These are phyloP conservation scores for Aptenodytes patagonicus DNA, from an alignment of 2,113 vertebrate genomes.

Conservation along the genomic window DNA sequence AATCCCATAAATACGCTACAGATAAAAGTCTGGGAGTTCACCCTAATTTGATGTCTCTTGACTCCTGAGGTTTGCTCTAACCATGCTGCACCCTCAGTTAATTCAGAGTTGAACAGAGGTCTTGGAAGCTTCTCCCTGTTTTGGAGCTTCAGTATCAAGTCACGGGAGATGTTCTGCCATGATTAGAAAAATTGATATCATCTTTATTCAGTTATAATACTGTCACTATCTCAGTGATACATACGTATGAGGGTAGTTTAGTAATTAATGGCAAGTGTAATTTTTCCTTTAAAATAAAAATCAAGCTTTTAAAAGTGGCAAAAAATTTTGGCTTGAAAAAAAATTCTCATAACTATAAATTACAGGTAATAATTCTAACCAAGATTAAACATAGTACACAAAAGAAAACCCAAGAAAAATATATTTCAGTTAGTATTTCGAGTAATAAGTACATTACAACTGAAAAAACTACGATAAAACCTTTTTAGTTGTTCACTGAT, in stretches of 20 bases:
- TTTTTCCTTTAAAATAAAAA: background rate
- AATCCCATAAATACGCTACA: background rate
- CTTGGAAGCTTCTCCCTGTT: background rate
- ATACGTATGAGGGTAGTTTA: background rate
- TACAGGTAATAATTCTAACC: background rate
- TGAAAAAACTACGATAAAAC: background rate
- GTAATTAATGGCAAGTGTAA: background rate
- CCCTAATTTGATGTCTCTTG: background rate
- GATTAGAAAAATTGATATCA: background rate
- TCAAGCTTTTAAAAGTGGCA: background rate
- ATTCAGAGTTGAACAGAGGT: background rate
- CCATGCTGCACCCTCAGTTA: background rate
- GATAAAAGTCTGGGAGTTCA: background rate
- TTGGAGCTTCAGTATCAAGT: background rate
- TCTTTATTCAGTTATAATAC: background rate
- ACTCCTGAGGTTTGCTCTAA: background rate
- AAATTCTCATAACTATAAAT: background rate
- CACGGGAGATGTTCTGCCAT: background rate
- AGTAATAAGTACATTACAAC: background rate
- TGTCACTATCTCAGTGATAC: background rate
- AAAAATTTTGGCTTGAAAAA: background rate
- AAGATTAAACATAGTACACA: background rate
- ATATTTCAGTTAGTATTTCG: constrained; percentile 25
- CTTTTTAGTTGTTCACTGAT: constrained; percentile 5
- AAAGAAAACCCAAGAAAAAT: background rate